Conservation (phyloP, 2,797 vertebrate species). For the Fistularia commersonii region DNA sequence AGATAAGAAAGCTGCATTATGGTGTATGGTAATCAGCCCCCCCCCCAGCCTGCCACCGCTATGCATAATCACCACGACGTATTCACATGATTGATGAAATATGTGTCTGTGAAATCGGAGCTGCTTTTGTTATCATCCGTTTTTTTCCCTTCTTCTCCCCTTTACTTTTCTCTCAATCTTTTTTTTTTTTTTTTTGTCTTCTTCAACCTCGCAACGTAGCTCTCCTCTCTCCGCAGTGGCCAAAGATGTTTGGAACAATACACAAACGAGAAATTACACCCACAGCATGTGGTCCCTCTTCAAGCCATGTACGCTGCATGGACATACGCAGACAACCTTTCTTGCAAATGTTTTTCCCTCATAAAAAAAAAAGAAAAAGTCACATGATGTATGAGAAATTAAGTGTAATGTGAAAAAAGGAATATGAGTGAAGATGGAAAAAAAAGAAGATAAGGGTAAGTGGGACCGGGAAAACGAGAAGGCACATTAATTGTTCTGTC, state of each 20-base stretch:
- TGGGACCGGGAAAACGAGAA: conserved; percentile 24
- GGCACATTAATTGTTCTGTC: conserved; percentile 79
- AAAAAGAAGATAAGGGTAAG: conserved; percentile 14
- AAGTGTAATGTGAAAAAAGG: conserved; percentile 55
- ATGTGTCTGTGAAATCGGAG: conserved; percentile 76
- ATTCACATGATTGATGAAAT: conserved; percentile 83
- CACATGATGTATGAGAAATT: conserved; percentile 56
- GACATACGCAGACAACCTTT: conserved; percentile 1
- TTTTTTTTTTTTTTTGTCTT: conserved; percentile 45
- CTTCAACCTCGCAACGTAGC: conserved; percentile 52
- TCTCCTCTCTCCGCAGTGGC: conserved; percentile 43
- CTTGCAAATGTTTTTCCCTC: conserved; percentile 34
- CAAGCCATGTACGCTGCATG: conserved; percentile 17
- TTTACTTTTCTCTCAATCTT: conserved; percentile 1
- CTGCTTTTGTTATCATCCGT: conserved; percentile 73
- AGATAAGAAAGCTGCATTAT: conserved; percentile 80
- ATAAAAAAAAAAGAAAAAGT: neutral
- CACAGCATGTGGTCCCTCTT: conserved; percentile 72
- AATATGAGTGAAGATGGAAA: conserved; percentile 31
- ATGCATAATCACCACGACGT: conserved; percentile 79
- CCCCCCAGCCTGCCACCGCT: conserved; percentile 59
- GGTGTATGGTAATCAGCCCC: conserved; percentile 80
- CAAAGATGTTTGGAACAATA: conserved; percentile 61
- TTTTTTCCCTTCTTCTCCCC: conserved; percentile 35
- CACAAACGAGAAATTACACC: conserved; percentile 85